These are phyloP conservation scores for Microctonus aethiopoides DNA, from an alignment of 2,888 invertebrate genomes.

Conservation along the genomic window DNA sequence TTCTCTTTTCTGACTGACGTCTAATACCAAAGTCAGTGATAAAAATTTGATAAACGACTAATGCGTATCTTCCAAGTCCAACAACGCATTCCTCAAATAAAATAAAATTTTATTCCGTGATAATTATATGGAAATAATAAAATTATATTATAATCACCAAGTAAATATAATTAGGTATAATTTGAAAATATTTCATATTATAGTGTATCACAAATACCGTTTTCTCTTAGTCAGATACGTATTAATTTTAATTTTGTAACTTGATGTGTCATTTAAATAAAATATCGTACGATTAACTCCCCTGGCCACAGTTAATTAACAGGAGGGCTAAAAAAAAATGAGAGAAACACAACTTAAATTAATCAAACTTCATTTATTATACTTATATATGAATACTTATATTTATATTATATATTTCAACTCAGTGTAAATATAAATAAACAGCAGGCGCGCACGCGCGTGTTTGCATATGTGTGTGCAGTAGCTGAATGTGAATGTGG, in stretches of 20 bases:
- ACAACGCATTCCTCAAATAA: too few relatives aligned
- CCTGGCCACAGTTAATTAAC: constrained; percentile 52
- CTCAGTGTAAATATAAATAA: background rate
- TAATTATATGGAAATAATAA: background rate
- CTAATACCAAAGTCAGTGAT: background rate
- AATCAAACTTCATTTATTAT: constrained; percentile 43
- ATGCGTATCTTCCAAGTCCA: background rate
- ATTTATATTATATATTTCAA: constrained; percentile 13
- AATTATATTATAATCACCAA: background rate
- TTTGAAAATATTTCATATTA: constrained; percentile 22
- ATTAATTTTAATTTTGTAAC: constrained; percentile 53
- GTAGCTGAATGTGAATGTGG: constrained; percentile 2
- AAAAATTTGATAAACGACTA: background rate
- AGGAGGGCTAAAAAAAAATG: constrained; percentile 50
- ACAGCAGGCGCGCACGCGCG: too few relatives aligned
- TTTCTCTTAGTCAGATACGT: constrained; percentile 18
- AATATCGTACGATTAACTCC: constrained; percentile 56
- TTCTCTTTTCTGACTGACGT: too few relatives aligned
- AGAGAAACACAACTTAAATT: constrained; percentile 50
- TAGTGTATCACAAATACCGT: too few relatives aligned
- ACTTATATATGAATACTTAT: background rate
- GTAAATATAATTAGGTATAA: background rate
- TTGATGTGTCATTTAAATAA: constrained; percentile 57
- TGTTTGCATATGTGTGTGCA: background rate
- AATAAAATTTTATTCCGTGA: background rate